Evolutionary conservation across 2,113 vertebrate species (phyloP), one percentile per base, ranked within the genome.

Genomic region (Mobula hypostoma): DNA sequence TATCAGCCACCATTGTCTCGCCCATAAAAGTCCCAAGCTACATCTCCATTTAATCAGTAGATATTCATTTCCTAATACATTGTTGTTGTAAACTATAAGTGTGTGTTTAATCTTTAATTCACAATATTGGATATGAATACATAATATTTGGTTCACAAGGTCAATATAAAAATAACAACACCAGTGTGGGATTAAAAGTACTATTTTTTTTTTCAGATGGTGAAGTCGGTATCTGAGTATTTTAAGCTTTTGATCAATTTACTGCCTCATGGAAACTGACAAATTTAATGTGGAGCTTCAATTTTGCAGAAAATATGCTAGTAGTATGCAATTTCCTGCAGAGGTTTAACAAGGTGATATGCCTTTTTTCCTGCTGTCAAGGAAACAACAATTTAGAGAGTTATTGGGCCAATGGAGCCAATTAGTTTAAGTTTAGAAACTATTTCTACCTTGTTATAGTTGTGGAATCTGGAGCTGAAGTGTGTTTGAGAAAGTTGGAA

Each of bases 341-440:
- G 85, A 90, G 61, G 17, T 66, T 90, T 90, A 66, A 90, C n/a
- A 90, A 36, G 61, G 61, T 90, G 61, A 17, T 36, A 90, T 19
- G n/a, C n/a, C 85, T 90, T 90, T 90, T 48, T 66, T 90, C 29
- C 29, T 90, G 85, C 85, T 90, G 56, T 90, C 85, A 90, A 66
- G 85, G n/a, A 90, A 66, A 90, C 85, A 32, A n/a, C 63, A 90
- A 66, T 90, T 90, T 90, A 32, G 85, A 61, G 5, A 66, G 85
- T 90, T 90, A 68, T 19, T 90, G 85, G 85, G 40, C 29, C 5
- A 66, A 68, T 66, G 61, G 61, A 66, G 58, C 14, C 61, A 90
- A 32, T 32, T 90, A 63, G 63, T 32, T 88, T 61, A 27, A 88
- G 85, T 63, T 61, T 2, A 32, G 83, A 61, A 29, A 63, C n/a